Base-by-base conservation (phyloP, 2,797 vertebrate genomes). In the Astyanax mexicanus region DNA sequence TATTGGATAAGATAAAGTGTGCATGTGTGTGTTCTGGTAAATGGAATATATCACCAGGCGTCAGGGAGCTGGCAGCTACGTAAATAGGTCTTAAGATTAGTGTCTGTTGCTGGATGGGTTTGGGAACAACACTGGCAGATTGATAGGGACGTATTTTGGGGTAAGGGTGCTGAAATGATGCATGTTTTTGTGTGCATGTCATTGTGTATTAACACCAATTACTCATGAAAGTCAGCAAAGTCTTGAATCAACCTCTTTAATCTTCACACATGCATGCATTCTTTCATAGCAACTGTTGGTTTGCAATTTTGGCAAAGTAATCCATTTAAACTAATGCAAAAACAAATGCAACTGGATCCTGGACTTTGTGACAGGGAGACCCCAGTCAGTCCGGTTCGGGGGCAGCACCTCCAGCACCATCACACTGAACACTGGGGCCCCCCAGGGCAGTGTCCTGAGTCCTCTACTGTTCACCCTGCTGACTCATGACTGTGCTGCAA, bases 1-100 rank as follows among this genome's bases (percentile, higher is more conserved):
- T 72, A 61, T 55, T 75, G 75, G 68, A 70, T 77, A 77, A 82
- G 69, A 84, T 79, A 61, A 62, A 74, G 47, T 73, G 72, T 49
- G 55, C 35, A 27, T 72, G 69, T 40, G 42, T 45, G 67, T 38
- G 38, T 55, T 27, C 37, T 66, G 62, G 58, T 67, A 54, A 72
- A 76, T 37, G 38, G 44, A 71, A 79, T 81, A 60, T 67, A 55
- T 74, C 51, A 27, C 55, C n/a, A 44, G 51, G 66, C 12, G 67
- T 84, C 75, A 68, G 61, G 45, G 49, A 57, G 67, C 69, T 77
- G 61, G 67, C 64, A 54, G 13, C 19, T 55, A 35, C 15, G 32
- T 65, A 77, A 79, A 79, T 70, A 81, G 76, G 70, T 76, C 52
- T 76, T 5, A 60, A 75, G 70, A 74, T 74, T 61, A 79, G 61